These are phyloP conservation scores for Temnothorax nylanderi DNA, from an alignment of 1,140 invertebrate genomes.

Conservation along the genomic window DNA sequence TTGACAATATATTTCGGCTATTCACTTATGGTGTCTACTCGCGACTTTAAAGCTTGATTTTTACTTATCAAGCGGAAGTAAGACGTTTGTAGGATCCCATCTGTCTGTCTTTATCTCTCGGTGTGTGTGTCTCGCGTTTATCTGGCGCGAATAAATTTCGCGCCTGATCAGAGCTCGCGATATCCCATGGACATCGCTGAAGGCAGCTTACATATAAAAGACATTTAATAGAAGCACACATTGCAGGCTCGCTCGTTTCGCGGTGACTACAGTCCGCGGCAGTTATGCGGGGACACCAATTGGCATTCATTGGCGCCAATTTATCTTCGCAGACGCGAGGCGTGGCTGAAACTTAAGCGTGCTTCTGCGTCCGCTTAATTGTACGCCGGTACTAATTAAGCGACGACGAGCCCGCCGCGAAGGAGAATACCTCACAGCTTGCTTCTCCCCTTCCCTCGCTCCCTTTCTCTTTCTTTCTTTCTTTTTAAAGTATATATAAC, in stretches of 20 bases:
- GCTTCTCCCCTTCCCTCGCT: not conserved
- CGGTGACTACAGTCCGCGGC: conserved; percentile 26
- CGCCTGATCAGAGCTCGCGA: conserved; percentile 52
- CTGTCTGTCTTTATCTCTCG: conserved; percentile 8
- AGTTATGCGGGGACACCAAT: conserved; percentile 66
- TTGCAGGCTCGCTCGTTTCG: conserved; percentile 27
- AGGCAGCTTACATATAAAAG: conserved; percentile 60
- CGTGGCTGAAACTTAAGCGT: conserved; percentile 71
- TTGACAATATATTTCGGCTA: not conserved
- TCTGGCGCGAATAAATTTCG: conserved; percentile 66
- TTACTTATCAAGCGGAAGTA: conserved; percentile 29
- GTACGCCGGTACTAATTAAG: conserved; percentile 76
- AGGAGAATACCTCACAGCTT: conserved; percentile 29
- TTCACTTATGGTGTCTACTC: not conserved
- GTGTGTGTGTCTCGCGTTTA: conserved; percentile 19
- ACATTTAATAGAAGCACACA: conserved; percentile 56
- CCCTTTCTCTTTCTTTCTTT: not conserved
- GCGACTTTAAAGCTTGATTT: conserved; percentile 6
- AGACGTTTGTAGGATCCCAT: conserved; percentile 32
- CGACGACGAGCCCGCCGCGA: conserved; percentile 66
- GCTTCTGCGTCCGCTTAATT: conserved; percentile 68
- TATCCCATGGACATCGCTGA: conserved; percentile 59
- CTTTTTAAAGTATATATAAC: conserved; percentile 18
- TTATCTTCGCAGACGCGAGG: conserved; percentile 70
- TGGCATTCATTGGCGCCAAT: conserved; percentile 78